These are phyloP conservation scores for Mesocentrotus franciscanus DNA, from an alignment of 53 echinoderm and acorn worm genomes.

Conservation along the genomic window DNA sequence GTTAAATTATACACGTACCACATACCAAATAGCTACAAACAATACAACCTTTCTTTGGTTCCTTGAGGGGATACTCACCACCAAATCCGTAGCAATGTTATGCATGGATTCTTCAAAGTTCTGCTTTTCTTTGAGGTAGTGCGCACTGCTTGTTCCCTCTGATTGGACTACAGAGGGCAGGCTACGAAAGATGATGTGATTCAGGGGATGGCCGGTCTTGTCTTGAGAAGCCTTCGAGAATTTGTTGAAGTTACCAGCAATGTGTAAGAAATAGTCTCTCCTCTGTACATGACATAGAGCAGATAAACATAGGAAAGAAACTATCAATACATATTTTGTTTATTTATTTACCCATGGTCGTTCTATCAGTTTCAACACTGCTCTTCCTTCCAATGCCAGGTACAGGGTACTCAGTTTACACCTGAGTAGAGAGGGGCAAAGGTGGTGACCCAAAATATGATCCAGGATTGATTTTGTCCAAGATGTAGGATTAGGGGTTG, in stretches of 20 bases:
- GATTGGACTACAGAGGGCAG: conserved; percentile 63
- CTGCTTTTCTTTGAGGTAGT: conserved; percentile 48
- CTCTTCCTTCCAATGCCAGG: too few species aligned
- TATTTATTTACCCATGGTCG: too few species aligned
- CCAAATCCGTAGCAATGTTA: conserved; percentile 25
- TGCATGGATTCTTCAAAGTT: conserved; percentile 51
- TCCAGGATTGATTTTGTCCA: too few species aligned
- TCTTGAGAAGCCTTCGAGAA: conserved; percentile 66
- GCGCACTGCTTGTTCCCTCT: conserved; percentile 36
- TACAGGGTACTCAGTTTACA: too few species aligned
- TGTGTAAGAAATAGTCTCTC: conserved; percentile 62
- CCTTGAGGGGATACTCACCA: conserved; percentile 24
- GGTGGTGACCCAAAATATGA: too few species aligned
- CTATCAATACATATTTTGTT: too few species aligned
- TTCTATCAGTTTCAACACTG: too few species aligned
- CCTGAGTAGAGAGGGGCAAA: too few species aligned
- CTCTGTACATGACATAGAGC: conserved; percentile 49
- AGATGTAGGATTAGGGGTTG: too few species aligned
- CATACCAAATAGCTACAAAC: too few species aligned
- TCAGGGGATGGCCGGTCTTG: conserved; percentile 59
- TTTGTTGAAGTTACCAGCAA: conserved; percentile 66
- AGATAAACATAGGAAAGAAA: background rate
- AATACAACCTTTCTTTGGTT: background rate
- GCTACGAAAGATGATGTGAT: conserved; percentile 68
- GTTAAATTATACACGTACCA: background rate